Conservation (phyloP, 1,140 invertebrate genomes). For the Parapsyche elsis region DNA sequence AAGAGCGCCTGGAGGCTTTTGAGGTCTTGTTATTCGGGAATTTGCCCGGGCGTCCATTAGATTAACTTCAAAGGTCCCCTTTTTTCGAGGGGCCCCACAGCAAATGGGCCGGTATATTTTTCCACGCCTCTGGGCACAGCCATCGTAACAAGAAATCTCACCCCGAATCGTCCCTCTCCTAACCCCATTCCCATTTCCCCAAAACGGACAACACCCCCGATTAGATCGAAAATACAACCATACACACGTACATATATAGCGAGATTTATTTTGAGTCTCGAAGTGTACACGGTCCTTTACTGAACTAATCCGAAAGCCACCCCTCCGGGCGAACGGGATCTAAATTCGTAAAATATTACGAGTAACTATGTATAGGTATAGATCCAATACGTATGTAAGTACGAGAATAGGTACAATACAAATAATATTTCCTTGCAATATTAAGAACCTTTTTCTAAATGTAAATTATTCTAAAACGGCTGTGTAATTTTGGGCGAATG, state of each 20-base stretch:
- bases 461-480: background rate
- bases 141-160: conserved; percentile 16
- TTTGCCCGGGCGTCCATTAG: conserved; percentile 15
- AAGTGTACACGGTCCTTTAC: too few relatives aligned
- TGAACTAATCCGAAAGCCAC: too few relatives aligned
- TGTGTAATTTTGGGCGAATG: background rate
- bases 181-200: background rate
- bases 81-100: background rate
- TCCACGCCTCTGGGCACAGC: background rate
- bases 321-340: too few relatives aligned
- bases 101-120: conserved; percentile 19
- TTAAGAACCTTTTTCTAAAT: too few relatives aligned
- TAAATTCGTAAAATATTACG: too few relatives aligned
- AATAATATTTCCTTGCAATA: too few relatives aligned
- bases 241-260: background rate
- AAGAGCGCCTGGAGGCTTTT: background rate
- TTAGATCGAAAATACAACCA: conserved; percentile 1
- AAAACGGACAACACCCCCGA: background rate
- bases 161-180: background rate
- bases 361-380: too few relatives aligned
- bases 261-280: too few relatives aligned
- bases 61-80: conserved; percentile 35
- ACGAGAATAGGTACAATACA: too few relatives aligned
- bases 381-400: too few relatives aligned
- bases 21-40: conserved; percentile 4